Base-by-base conservation (phyloP, 1,140 invertebrate species). In the Pseudomyrmex flavicornis region DNA sequence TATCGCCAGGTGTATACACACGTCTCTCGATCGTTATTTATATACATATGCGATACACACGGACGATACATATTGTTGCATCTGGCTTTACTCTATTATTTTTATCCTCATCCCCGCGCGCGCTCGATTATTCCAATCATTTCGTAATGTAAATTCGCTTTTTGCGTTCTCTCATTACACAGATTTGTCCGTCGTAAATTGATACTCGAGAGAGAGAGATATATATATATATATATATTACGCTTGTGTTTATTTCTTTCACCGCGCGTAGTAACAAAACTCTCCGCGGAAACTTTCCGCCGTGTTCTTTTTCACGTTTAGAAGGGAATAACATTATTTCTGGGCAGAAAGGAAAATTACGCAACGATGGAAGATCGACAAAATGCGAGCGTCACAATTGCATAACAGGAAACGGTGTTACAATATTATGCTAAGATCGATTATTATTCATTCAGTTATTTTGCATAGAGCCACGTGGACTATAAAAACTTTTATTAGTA, bases 221-320 rank as follows among this genome's bases (percentile, higher is more conserved):
- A n/a, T n/a, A n/a, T n/a, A n/a, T n/a, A n/a, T n/a, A n/a, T n/a
- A n/a, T n/a, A n/a, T n/a, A 35, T 0, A 7, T 7, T 35, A 35
- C 35, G 35, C 35, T 80, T 59, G n/a, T n/a, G 22, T 70, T 80
- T 80, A 70, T 80, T 72, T 46, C 76, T 69, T 22, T 80, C 56
- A 59, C 44, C n/a, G 35, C 46, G 35, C 35, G 35, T 5, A 35
- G 35, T 35, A 35, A 35, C 35, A 35, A 35, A 35, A 5, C 5
- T 35, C 4, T 35, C 5, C 35, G 35, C 35, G 26, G 26, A 26
- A 26, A 35, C 35, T 35, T 5, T 54, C 22, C 15, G 66, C 50
- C n/a, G 2, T 17, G 35, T n/a, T 66, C 62, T 61, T 35, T 26
- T 26, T 10, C 35, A 58, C 15, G 44, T 59, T 56, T 35, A 35